These are phyloP conservation scores for Neodiprion virginianus DNA, from an alignment of 1,140 invertebrate genomes.

Conservation along the genomic window DNA sequence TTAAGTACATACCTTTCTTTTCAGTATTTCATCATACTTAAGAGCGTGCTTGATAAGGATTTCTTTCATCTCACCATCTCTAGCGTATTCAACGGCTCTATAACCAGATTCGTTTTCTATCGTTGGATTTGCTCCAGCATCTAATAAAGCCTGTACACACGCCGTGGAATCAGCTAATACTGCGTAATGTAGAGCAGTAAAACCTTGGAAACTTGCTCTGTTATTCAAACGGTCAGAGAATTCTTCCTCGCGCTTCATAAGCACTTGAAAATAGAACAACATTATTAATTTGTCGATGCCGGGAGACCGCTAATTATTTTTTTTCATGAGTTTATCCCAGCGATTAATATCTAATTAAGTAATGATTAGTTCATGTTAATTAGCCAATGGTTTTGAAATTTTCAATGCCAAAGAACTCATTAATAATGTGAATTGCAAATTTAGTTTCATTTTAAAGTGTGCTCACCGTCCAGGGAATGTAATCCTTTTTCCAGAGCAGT, in stretches of 20 bases:
- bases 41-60: slow-evolving; percentile 53
- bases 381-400: background rate
- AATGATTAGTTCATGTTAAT: background rate
- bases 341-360: background rate
- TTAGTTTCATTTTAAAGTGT: background rate
- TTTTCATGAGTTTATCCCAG: background rate
- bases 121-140: slow-evolving; percentile 74
- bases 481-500: slow-evolving; percentile 66
- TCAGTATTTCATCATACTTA: slow-evolving; percentile 52
- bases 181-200: slow-evolving; percentile 91
- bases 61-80: slow-evolving; percentile 65
- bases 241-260: slow-evolving; percentile 77
- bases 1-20: slow-evolving; percentile 45
- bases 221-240: slow-evolving; percentile 80
- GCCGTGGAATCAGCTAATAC: slow-evolving; percentile 75
- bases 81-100: slow-evolving; percentile 78
- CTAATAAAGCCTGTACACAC: slow-evolving; percentile 68
- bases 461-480: slow-evolving; percentile 69
- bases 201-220: slow-evolving; percentile 80
- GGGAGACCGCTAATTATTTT: background rate
- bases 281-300: slow-evolving; percentile 4
- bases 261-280: slow-evolving; percentile 59
- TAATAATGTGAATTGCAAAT: slow-evolving; percentile 16
- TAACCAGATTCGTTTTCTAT: slow-evolving; percentile 81
- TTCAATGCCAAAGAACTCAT: slow-evolving; percentile 17